phyloP scores from a whole-genome alignment of 37 sponge, comb jelly and placozoan species.

The Oopsacas minuta region DNA sequence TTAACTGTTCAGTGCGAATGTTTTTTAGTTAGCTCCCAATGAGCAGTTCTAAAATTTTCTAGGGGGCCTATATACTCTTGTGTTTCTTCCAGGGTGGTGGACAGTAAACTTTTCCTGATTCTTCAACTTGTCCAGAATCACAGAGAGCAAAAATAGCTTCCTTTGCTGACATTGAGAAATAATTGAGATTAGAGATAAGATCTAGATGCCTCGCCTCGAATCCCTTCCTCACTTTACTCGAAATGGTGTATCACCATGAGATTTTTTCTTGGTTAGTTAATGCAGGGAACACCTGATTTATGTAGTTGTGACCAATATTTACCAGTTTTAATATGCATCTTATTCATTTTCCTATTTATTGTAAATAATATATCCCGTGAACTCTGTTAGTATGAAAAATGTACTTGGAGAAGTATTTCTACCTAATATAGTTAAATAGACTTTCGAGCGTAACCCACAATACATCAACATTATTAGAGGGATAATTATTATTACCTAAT shows the following conservation, averaged over 20 bases:
- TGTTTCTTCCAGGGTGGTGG: too few relatives aligned
- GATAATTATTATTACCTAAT: not conserved
- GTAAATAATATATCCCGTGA: too few relatives aligned
- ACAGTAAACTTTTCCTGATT: not conserved
- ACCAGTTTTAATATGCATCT: not conserved
- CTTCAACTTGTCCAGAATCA: not conserved
- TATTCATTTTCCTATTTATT: not conserved
- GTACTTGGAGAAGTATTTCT: too few relatives aligned
- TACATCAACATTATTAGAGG: not conserved
- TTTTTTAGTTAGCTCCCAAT: too few relatives aligned
- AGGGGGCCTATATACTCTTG: too few relatives aligned
- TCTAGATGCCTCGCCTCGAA: too few relatives aligned
- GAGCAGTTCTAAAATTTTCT: too few relatives aligned
- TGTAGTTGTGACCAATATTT: not conserved
- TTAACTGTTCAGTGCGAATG: too few relatives aligned
- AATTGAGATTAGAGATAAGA: too few relatives aligned
- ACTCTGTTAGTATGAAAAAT: too few relatives aligned
- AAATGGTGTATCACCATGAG: not conserved
- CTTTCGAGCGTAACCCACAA: too few relatives aligned
- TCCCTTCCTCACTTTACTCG: not conserved
- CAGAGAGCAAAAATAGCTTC: not conserved
- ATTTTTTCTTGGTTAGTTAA: not conserved
- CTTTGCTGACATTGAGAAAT: not conserved
- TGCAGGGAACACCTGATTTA: not conserved
- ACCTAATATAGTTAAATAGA: too few relatives aligned